Percentiles rank a stretch among this genome's conserved stretches.
Conservation (phyloP, 2,888 invertebrate species). For the Aspidapion aeneum region DNA sequence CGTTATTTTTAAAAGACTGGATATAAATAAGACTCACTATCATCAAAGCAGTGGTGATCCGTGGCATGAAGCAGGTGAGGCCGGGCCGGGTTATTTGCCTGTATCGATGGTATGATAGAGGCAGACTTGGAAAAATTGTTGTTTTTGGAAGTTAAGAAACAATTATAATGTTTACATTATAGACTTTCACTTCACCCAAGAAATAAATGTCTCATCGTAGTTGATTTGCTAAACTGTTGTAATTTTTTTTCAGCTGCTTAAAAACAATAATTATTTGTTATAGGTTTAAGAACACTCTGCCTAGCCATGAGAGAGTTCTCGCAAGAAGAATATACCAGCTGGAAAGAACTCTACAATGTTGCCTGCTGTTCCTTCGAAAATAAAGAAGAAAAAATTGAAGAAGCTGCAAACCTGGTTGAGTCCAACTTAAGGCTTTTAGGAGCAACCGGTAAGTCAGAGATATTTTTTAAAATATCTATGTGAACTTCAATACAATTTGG, state of each 20-base stretch:
- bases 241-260: no score
- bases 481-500: background rate
- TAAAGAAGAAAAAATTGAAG: conserved; percentile 83
- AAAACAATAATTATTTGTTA: no score
- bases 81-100: no score
- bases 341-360: conserved; percentile 83
- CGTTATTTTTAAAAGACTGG: conserved; percentile 45
- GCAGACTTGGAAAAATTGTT: no score
- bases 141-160: no score
- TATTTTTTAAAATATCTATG: background rate
- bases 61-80: conserved; percentile 92
- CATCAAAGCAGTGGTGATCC: conserved; percentile 58
- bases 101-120: no score
- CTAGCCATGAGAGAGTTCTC: conserved; percentile 84
- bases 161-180: no score
- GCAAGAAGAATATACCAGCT: conserved; percentile 74
- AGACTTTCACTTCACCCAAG: no score
- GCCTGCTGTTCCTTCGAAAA: conserved; percentile 71
- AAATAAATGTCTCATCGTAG: no score
- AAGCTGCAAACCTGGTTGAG: conserved; percentile 91
- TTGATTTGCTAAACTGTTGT: no score
- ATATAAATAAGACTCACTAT: conserved; percentile 43
- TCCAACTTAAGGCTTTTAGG: conserved; percentile 84
- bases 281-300: conserved; percentile 85
- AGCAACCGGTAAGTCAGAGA: conserved; percentile 61